Evolutionary conservation across 2,888 invertebrate species (phyloP).

Genomic region (Pterostichus madidus): DNA sequence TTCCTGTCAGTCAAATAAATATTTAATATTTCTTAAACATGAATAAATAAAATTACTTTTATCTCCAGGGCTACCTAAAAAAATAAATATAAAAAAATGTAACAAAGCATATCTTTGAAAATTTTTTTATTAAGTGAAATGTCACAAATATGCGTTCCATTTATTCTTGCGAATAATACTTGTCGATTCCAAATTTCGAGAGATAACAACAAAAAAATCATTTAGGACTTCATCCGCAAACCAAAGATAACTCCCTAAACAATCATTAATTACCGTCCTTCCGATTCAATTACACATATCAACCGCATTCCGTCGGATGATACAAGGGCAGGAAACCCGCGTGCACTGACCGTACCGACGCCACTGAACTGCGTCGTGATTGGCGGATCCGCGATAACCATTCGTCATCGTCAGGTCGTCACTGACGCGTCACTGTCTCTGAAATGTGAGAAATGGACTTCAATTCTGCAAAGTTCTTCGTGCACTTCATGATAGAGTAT

Average conservation of each 20-base stretch:
- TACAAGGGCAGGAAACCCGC: conserved; percentile 15
- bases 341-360: conserved; percentile 61
- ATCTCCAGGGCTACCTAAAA: too few species aligned
- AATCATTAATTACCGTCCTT: conserved; percentile 52
- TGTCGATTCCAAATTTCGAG: too few species aligned
- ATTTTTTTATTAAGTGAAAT: too few species aligned
- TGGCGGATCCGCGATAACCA: conserved; percentile 62
- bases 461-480: not conserved
- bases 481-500: not conserved
- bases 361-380: conserved; percentile 45
- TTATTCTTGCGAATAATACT: too few species aligned
- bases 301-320: conserved; percentile 22
- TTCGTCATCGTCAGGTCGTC: conserved; percentile 62
- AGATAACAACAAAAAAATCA: too few species aligned
- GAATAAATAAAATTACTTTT: too few species aligned
- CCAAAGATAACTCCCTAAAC: conserved; percentile 32
- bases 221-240: not conserved
- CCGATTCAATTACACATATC: conserved; percentile 44
- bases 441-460: not conserved
- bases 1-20: too few species aligned
- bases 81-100: too few species aligned
- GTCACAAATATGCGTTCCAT: too few species aligned
- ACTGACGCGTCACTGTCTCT: conserved; percentile 35
- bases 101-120: too few species aligned
- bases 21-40: too few species aligned